phyloP scores from a whole-genome alignment of 1,140 invertebrate species.

The Drosophila bocqueti region DNA sequence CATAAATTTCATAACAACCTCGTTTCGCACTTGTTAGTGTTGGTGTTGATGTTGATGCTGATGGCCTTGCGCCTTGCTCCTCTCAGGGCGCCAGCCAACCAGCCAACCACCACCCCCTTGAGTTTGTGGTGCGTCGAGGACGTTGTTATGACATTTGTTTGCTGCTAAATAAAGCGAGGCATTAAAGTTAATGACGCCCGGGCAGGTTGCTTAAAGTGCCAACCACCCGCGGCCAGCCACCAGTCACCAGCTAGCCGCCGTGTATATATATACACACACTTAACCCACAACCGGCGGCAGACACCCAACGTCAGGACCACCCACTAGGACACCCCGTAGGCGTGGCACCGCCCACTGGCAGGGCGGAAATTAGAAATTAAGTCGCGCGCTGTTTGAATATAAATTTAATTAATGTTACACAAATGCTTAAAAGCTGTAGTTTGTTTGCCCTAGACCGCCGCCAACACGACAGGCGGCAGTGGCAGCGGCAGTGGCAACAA shows the following conservation, averaged over 20 bases:
- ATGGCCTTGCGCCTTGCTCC: slow-evolving; percentile 28
- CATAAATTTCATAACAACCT: slow-evolving; percentile 77
- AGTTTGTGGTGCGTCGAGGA: slow-evolving; percentile 40
- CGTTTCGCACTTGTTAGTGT: slow-evolving; percentile 71
- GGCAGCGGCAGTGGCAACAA: slow-evolving; percentile 11
- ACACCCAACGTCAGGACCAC: slow-evolving; percentile 2
- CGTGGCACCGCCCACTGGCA: slow-evolving; percentile 45
- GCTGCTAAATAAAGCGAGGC: slow-evolving; percentile 79
- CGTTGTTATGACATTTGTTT: slow-evolving; percentile 82
- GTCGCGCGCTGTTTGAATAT: slow-evolving; percentile 83
- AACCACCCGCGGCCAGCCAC: slow-evolving; percentile 68
- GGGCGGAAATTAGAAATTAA: slow-evolving; percentile 83
- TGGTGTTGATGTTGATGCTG: slow-evolving; percentile 46
- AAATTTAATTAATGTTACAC: slow-evolving; percentile 84
- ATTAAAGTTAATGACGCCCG: slow-evolving; percentile 82
- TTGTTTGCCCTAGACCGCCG: slow-evolving; percentile 76
- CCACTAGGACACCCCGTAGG: slow-evolving; percentile 11
- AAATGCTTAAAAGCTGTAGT: slow-evolving; percentile 82
- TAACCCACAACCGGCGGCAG: slow-evolving; percentile 49
- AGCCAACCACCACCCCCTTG: slow-evolving; percentile 11
- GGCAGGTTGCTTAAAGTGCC: slow-evolving; percentile 81
- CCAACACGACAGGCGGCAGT: slow-evolving; percentile 36
- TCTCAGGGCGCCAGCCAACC: neutral
- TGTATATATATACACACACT: slow-evolving; percentile 31
- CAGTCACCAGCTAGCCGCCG: slow-evolving; percentile 25